Conservation (phyloP, 2,888 invertebrate genomes). For the Bombyx huttoni region DNA sequence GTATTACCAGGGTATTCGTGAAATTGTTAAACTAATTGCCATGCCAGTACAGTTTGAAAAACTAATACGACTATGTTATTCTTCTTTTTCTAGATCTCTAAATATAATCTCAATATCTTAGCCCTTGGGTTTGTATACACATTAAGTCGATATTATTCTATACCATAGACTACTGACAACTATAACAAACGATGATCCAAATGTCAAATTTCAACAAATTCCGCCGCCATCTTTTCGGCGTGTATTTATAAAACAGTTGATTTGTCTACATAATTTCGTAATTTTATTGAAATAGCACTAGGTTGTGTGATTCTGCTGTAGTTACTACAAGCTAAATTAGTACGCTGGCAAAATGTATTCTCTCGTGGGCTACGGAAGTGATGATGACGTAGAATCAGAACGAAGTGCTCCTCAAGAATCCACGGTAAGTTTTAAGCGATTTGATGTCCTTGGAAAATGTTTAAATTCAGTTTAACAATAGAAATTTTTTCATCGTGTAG, state of each 20-base stretch:
- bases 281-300: not conserved
- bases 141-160: too few species aligned
- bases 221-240: constrained; percentile 2
- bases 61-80: too few species aligned
- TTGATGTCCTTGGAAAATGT: constrained; percentile 20
- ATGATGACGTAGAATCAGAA: constrained; percentile 77
- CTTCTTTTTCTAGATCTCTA: too few species aligned
- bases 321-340: not conserved
- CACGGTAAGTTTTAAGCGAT: constrained; percentile 36
- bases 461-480: not conserved
- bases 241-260: not conserved
- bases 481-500: too few species aligned
- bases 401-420: constrained; percentile 35
- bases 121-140: too few species aligned
- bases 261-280: not conserved
- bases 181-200: too few species aligned
- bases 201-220: not conserved
- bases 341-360: constrained; percentile 75
- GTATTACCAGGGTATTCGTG: too few species aligned
- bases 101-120: too few species aligned
- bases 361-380: constrained; percentile 83
- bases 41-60: too few species aligned
- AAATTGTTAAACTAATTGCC: too few species aligned
- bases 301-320: too few species aligned
- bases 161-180: too few species aligned